Evolutionary conservation across 2,113 vertebrate species (phyloP), one percentile per base, ranked within the genome.

Genomic region (Amphilophus citrinellus): DNA sequence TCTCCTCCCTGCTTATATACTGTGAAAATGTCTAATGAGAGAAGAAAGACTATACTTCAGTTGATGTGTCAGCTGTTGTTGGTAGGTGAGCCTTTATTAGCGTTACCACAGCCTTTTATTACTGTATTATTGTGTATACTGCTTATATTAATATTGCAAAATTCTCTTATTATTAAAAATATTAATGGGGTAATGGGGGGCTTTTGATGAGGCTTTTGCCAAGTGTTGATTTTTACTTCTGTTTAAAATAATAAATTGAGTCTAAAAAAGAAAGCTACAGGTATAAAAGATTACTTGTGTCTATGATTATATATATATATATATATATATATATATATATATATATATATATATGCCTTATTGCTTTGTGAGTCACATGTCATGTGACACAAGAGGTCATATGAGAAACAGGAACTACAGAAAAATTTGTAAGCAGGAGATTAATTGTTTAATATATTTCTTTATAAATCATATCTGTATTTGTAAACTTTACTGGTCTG

Each of bases 61-160:
- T 27, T 92, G 18, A 20, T 39, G 3, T 88, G 81, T 62, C 93
- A 94, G 15, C 65, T 94, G 58, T 80, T 93, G 14, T 91, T 86
- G 93, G 94, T 95, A 84, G 80, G 94, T 80, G 47, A 84, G 6
- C 24, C 50, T 32, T 24, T 42, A 3, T 7, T 15, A 6, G 5
- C 11, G 0, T 0, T 27, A 15, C 11, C n/a, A 11, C 14, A 10
- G 0, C 11, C 15, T 7, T 11, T 10, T 30, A 56, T 53, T 73
- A 53, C 0, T 20, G 24, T 20, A 32, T 53, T 20, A 71, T 30
- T 24, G 30, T 32, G 24, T 13, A 13, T 50, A 53, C 44, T 53
- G 44, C 17, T 71, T 32, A 5, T 3, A 71, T 53, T 71, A 27
- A 53, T 71, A 32, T 71, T 53, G 7, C 6, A 30, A 71, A 53